Evolutionary conservation across 2,113 vertebrate genomes (phyloP), one percentile per base, ranked within the genome.

Genomic region (Psittacus erithacus): DNA sequence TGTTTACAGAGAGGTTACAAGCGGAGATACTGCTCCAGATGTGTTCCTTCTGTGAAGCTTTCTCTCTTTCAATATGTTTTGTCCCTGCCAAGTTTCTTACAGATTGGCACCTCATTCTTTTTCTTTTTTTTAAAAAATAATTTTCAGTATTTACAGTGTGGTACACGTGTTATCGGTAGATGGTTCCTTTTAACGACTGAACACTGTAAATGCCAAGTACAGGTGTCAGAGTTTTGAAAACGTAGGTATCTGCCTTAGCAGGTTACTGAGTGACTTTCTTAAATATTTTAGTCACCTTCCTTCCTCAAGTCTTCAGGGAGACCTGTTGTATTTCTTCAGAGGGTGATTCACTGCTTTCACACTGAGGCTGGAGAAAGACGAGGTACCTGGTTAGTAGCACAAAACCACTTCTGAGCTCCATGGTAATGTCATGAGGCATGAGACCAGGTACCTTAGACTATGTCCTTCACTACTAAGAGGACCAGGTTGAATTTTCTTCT

Each of bases 1-100:
- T 91, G 84, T 94, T 87, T 94, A 93, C 28, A 79, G 52, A 82
- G 53, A 62, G 41, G 35, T 79, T 87, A 59, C 49, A 92, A 84
- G 76, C 68, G 39, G 31, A 88, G 85, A 59, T 96, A 94, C 1
- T 18, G 9, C 29, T 93, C 85, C 92, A 97, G 90, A 91, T 90
- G 76, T 92, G 63, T 88, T 94, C 59, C 38, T 86, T 94, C 79
- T 86, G 10, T 8, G 50, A 88, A 90, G 64, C 29, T 31, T 70
- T 82, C 50, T 93, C 29, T 68, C 39, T 62, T 92, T 80, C 78
- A 63, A 1, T 60, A 25, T 55, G 10, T 91, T 91, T n/a, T 63
- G 12, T 81, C 63, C 59, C 79, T 90, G 90, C 84, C 82, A 93
- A 77, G 49, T 94, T 76, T 85, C 64, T 71, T 78, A 50, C 24